phyloP scores from a whole-genome alignment of 1,140 invertebrate genomes.

The Pseudomyrmex pallidus region DNA sequence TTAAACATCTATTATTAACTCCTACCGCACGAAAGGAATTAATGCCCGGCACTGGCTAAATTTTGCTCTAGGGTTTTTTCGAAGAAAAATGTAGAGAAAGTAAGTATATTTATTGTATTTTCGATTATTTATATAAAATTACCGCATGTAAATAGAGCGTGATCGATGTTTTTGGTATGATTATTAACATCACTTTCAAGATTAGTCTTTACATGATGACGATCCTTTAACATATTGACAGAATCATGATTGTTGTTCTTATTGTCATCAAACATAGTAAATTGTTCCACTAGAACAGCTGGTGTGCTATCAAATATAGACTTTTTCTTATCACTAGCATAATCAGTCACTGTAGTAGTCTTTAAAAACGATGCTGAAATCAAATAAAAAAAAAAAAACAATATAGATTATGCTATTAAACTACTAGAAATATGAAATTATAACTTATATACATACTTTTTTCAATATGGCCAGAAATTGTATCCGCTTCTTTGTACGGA shows the following conservation, averaged over 20 bases:
- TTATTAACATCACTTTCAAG: slow-evolving; percentile 69
- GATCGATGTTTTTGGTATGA: slow-evolving; percentile 66
- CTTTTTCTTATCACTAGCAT: slow-evolving; percentile 67
- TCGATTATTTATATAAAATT: slow-evolving; percentile 52
- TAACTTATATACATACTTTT: slow-evolving; percentile 71
- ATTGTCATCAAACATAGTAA: slow-evolving; percentile 69
- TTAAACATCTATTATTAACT: slow-evolving; percentile 82
- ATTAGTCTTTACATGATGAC: slow-evolving; percentile 69
- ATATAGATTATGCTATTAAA: slow-evolving; percentile 4
- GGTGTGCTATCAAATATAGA: slow-evolving; percentile 63
- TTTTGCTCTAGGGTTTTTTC: slow-evolving; percentile 13
- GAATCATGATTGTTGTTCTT: slow-evolving; percentile 77
- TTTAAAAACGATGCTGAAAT: slow-evolving; percentile 63
- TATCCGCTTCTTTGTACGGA: slow-evolving; percentile 70
- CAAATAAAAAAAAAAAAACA: slow-evolving; percentile 19
- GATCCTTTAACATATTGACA: slow-evolving; percentile 71
- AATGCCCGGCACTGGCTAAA: slow-evolving; percentile 16
- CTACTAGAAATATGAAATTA: slow-evolving; percentile 6
- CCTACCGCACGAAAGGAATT: slow-evolving; percentile 36
- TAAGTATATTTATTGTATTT: slow-evolving; percentile 48
- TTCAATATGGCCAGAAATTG: slow-evolving; percentile 70
- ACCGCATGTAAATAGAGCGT: slow-evolving; percentile 73
- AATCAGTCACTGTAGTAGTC: slow-evolving; percentile 57
- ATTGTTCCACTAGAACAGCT: slow-evolving; percentile 60
- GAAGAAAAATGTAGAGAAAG: slow-evolving; percentile 1